phyloP scores from a whole-genome alignment of 2,888 invertebrate species.

The Stenolophus ochropezus region DNA sequence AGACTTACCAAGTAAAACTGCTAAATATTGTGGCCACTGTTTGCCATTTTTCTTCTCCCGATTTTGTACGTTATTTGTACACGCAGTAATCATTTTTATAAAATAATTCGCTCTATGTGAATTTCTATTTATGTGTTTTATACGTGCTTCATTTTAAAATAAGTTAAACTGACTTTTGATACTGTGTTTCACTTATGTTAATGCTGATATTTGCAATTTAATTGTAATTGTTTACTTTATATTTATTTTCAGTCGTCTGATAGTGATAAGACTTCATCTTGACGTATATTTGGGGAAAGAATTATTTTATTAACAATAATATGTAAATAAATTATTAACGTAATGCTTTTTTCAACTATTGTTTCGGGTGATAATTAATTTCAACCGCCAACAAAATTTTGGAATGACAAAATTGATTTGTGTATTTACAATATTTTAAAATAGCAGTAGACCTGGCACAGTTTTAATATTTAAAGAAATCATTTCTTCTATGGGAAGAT shows the following conservation, averaged over 20 bases:
- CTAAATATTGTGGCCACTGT: conserved; percentile 60
- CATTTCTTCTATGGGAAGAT: neutral
- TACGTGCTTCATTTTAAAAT: too few species aligned
- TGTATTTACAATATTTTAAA: conserved; percentile 15
- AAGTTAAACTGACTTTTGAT: too few species aligned
- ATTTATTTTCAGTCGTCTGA: neutral
- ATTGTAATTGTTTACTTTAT: neutral
- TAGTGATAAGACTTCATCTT: neutral
- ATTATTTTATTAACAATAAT: neutral
- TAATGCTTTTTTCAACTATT: too few species aligned
- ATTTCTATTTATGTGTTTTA: too few species aligned
- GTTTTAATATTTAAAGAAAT: neutral
- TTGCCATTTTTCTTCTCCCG: conserved; percentile 25
- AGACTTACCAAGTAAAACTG: conserved; percentile 60
- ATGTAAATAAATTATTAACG: too few species aligned
- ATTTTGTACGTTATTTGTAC: neutral
- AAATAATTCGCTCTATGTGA: too few species aligned
- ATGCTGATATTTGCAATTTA: neutral
- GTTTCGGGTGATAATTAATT: too few species aligned
- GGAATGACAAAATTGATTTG: too few species aligned
- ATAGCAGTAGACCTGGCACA: conserved; percentile 36
- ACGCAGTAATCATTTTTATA: neutral
- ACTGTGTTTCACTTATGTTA: neutral
- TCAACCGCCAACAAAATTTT: too few species aligned
- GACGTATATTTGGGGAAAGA: neutral